These are phyloP conservation scores for Halictus quadricinctus DNA, from an alignment of 2,888 invertebrate genomes.

Conservation along the genomic window DNA sequence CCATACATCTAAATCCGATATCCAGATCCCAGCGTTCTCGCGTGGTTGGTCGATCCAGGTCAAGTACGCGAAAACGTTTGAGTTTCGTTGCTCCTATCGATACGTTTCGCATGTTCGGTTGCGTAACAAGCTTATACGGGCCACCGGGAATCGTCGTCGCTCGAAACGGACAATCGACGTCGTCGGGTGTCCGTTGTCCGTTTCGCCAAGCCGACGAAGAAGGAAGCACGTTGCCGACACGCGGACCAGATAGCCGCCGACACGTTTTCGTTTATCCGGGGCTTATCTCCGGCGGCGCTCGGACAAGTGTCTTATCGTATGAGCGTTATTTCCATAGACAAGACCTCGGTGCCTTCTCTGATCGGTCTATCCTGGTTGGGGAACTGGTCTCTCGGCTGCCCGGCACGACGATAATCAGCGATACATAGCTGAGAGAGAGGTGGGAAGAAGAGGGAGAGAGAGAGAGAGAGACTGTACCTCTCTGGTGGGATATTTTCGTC, in stretches of 20 bases:
- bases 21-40: too few species aligned
- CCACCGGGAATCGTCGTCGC: background rate
- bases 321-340: background rate
- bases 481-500: slow-evolving; percentile 38
- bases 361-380: slow-evolving; percentile 3
- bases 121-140: slow-evolving; percentile 20
- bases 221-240: slow-evolving; percentile 17
- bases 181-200: background rate
- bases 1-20: background rate
- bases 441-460: too few species aligned
- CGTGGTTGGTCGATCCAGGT: slow-evolving; percentile 35
- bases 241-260: background rate
- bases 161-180: background rate
- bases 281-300: slow-evolving; percentile 19
- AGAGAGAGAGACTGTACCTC: background rate
- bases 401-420: background rate
- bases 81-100: slow-evolving; percentile 37
- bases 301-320: slow-evolving; percentile 25
- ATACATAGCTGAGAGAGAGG: background rate
- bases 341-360: background rate
- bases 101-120: slow-evolving; percentile 34
- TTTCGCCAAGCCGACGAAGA: background rate
- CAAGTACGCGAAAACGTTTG: slow-evolving; percentile 37
- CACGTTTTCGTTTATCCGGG: slow-evolving; percentile 13
- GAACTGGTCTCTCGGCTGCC: background rate